Percentiles rank a stretch among this genome's conserved stretches.
Evolutionary conservation across 2,888 invertebrate species (phyloP).

Genomic region (Tenthredo notha): DNA sequence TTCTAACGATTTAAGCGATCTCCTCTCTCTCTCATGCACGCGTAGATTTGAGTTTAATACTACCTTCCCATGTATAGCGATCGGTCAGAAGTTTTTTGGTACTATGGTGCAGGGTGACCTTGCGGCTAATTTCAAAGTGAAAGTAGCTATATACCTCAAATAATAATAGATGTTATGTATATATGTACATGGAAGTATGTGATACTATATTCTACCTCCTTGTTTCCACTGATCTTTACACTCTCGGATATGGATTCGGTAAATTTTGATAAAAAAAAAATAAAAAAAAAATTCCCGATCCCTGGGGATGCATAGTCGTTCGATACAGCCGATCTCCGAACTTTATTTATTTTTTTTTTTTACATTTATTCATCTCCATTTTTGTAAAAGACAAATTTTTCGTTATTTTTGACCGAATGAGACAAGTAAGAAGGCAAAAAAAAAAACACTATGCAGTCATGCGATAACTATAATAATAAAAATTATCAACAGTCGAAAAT

Average conservation of each 20-base stretch:
- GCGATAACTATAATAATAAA: background rate
- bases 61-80: too few relatives aligned
- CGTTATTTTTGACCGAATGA: background rate
- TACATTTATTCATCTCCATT: too few relatives aligned
- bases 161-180: conserved; percentile 1
- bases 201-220: background rate
- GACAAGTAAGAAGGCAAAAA: background rate
- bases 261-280: background rate
- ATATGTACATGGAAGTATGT: background rate
- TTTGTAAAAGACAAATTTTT: too few relatives aligned
- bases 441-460: background rate
- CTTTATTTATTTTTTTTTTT: background rate
- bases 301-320: background rate
- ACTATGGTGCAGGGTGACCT: conserved; percentile 23
- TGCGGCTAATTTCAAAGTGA: conserved; percentile 43
- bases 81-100: background rate
- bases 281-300: too few relatives aligned
- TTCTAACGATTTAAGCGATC: background rate
- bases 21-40: background rate
- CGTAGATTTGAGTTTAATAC: background rate
- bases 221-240: background rate
- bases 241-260: conserved; percentile 9
- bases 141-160: conserved; percentile 24
- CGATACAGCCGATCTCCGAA: background rate
- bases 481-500: background rate